Conservation (phyloP, 2,797 vertebrate genomes). For the Coreius guichenoti region DNA sequence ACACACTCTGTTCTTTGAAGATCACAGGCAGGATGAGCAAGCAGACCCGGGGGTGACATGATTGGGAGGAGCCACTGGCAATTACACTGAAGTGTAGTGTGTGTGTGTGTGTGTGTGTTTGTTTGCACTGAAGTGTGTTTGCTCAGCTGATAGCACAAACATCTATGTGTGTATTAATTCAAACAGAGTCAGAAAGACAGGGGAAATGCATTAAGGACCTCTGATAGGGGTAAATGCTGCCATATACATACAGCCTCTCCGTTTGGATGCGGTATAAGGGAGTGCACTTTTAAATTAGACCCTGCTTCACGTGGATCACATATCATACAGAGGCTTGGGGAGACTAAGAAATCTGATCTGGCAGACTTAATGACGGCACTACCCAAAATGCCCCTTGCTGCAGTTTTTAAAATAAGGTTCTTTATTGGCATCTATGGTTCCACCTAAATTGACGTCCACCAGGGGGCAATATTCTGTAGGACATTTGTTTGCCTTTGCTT, state of each 20-base stretch:
- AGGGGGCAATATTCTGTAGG: not conserved
- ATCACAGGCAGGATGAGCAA: slow-evolving; percentile 34
- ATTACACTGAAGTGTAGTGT: slow-evolving; percentile 11
- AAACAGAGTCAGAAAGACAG: slow-evolving; percentile 29
- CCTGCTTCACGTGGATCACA: not conserved
- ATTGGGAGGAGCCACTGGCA: slow-evolving; percentile 30
- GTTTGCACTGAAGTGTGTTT: slow-evolving; percentile 51
- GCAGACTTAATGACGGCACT: not conserved
- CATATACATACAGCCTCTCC: slow-evolving; percentile 15
- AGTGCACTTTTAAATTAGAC: slow-evolving; percentile 14
- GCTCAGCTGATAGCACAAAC: slow-evolving; percentile 59
- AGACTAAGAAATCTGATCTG: slow-evolving; percentile 7
- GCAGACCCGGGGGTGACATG: slow-evolving; percentile 19
- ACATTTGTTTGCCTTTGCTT: not conserved
- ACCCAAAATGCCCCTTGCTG: not conserved
- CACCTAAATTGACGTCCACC: not conserved
- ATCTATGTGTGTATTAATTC: slow-evolving; percentile 32
- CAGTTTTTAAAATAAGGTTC: not conserved
- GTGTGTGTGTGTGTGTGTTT: slow-evolving; percentile 36
- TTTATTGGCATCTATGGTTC: not conserved
- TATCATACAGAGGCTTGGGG: not conserved
- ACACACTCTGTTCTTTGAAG: slow-evolving; percentile 20
- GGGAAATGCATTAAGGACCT: slow-evolving; percentile 8
- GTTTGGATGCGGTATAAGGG: not conserved
- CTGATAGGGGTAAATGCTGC: slow-evolving; percentile 19